phyloP scores from a whole-genome alignment of 2,113 vertebrate species.

The Cyprinodon tularosa region DNA sequence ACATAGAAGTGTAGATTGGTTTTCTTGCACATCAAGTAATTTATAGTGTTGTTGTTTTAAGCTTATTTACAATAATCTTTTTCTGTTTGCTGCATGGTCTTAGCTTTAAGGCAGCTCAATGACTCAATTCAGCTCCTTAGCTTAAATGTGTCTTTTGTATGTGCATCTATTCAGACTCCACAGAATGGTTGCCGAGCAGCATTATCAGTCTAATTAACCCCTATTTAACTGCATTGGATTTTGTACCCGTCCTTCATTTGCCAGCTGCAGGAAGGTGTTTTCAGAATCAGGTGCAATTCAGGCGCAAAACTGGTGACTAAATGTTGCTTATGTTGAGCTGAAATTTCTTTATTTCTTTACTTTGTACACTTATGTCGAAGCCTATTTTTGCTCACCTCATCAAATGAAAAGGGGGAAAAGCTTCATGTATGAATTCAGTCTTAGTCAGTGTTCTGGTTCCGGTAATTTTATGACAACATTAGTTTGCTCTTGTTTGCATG shows the following conservation, averaged over 20 bases:
- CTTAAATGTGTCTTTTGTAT: slow-evolving; percentile 19
- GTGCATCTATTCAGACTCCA: not conserved
- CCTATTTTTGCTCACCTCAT: not conserved
- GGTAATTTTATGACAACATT: slow-evolving; percentile 86
- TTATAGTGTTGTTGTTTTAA: slow-evolving; percentile 5
- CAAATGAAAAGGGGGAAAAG: not conserved
- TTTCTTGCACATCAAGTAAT: slow-evolving; percentile 5
- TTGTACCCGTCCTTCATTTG: slow-evolving; percentile 88
- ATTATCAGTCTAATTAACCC: slow-evolving; percentile 46
- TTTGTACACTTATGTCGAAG: slow-evolving; percentile 8
- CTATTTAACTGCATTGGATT: slow-evolving; percentile 35
- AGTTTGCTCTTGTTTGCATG: slow-evolving; percentile 81
- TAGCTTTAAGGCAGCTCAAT: slow-evolving; percentile 91
- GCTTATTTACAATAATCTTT: slow-evolving; percentile 20
- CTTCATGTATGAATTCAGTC: not conserved
- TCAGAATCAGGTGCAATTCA: slow-evolving; percentile 86
- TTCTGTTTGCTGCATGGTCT: slow-evolving; percentile 81
- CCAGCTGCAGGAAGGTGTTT: slow-evolving; percentile 88
- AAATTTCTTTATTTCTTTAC: slow-evolving; percentile 8
- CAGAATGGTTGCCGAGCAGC: slow-evolving; percentile 28
- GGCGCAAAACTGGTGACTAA: slow-evolving; percentile 7
- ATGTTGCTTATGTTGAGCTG: slow-evolving; percentile 6
- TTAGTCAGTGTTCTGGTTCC: slow-evolving; percentile 81
- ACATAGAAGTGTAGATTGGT: not conserved
- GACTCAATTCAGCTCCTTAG: slow-evolving; percentile 81